A percentile compares a stretch with the other conserved stretches of the same genome.
Evolutionary conservation across 1,140 invertebrate species (phyloP).

Genomic region (Dufourea novaeangliae): DNA sequence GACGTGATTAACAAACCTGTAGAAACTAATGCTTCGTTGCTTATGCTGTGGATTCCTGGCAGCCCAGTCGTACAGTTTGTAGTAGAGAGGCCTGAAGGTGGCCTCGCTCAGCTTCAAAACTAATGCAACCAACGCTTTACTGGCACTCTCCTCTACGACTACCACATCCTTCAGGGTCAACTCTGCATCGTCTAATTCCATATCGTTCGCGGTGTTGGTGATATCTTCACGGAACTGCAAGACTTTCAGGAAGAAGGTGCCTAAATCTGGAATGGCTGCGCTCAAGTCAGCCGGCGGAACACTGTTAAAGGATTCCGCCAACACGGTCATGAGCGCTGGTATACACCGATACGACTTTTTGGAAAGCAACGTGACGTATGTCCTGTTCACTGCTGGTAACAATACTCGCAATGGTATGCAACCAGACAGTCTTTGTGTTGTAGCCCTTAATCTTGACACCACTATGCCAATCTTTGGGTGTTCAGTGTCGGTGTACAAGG

Average conservation of each 20-base stretch:
- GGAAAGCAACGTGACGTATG: conserved; percentile 84
- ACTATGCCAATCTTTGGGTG: conserved; percentile 81
- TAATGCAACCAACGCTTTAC: conserved; percentile 88
- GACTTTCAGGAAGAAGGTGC: conserved; percentile 88
- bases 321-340: conserved; percentile 87
- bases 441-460: conserved; percentile 83
- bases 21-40: conserved; percentile 89
- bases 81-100: conserved; percentile 92
- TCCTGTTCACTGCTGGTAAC: conserved; percentile 87
- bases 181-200: conserved; percentile 75
- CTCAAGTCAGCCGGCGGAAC: conserved; percentile 84
- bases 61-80: conserved; percentile 93
- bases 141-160: conserved; percentile 87
- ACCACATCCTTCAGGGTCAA: conserved; percentile 76
- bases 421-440: conserved; percentile 86
- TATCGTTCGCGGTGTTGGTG: conserved; percentile 70
- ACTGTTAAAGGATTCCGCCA: conserved; percentile 86
- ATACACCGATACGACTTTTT: conserved; percentile 85
- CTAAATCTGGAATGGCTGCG: conserved; percentile 85
- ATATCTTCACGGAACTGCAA: conserved; percentile 86
- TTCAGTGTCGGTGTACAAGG: conserved; percentile 72
- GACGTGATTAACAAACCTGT: conserved; percentile 82
- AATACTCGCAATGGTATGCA: conserved; percentile 88
- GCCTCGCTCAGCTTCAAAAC: conserved; percentile 94
- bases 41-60: conserved; percentile 84